These are phyloP conservation scores for Fulmarus glacialis DNA, from an alignment of 2,113 vertebrate genomes.

Conservation along the genomic window DNA sequence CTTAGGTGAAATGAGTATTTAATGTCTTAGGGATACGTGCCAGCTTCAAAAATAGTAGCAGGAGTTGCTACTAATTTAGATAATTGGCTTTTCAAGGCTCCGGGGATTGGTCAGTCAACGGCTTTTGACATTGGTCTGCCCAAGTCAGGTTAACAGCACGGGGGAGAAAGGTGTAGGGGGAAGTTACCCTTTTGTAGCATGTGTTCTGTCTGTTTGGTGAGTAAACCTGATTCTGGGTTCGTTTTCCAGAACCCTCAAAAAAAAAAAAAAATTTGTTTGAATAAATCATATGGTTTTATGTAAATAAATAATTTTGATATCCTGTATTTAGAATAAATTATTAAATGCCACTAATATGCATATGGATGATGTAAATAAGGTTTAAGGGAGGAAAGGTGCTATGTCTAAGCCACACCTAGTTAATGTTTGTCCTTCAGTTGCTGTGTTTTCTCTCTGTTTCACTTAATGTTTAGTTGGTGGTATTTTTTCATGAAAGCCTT, in stretches of 20 bases:
- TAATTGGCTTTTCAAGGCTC: slow-evolving; percentile 67
- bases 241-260: background rate
- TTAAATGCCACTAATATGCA: background rate
- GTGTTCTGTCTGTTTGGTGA: background rate
- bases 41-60: slow-evolving; percentile 44
- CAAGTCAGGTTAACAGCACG: background rate
- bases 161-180: background rate
- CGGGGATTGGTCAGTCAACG: background rate
- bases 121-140: slow-evolving; percentile 12
- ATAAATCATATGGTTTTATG: background rate
- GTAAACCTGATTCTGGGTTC: background rate
- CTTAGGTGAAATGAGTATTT: background rate
- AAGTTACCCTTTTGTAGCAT: background rate
- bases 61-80: slow-evolving; percentile 60
- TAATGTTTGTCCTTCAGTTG: background rate
- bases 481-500: background rate
- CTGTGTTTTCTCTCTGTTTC: background rate
- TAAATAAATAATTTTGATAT: background rate
- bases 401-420: background rate
- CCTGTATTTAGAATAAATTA: background rate
- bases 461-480: background rate
- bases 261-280: background rate
- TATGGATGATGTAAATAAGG: background rate
- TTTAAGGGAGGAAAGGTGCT: background rate
- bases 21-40: background rate